A percentile compares a stretch with the other conserved stretches of the same genome.
Conservation (phyloP, 2,888 invertebrate genomes). For the Tholera decimalis region DNA sequence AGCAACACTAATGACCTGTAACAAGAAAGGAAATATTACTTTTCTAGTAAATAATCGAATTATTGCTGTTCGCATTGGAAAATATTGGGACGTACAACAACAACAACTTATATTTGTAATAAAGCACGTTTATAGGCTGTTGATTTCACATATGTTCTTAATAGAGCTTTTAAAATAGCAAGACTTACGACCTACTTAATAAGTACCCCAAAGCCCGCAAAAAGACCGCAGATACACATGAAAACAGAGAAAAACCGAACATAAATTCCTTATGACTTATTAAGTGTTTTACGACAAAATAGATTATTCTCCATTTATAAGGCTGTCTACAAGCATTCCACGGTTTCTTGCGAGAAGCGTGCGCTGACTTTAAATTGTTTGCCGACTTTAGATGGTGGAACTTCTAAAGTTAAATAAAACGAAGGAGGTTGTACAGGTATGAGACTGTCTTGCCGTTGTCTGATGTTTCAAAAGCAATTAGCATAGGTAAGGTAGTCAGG, state of each 20-base stretch:
- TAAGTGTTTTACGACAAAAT: slow-evolving; percentile 59
- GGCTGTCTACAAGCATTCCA: slow-evolving; percentile 47
- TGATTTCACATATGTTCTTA: neutral
- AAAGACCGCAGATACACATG: slow-evolving; percentile 13
- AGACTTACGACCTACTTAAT: slow-evolving; percentile 11
- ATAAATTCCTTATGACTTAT: slow-evolving; percentile 52
- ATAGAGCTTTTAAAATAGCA: slow-evolving; percentile 13
- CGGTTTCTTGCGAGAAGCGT: slow-evolving; percentile 45
- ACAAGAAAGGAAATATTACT: slow-evolving; percentile 64
- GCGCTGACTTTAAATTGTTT: slow-evolving; percentile 59
- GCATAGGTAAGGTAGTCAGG: slow-evolving; percentile 70
- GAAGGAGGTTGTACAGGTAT: slow-evolving; percentile 35
- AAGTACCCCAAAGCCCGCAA: slow-evolving; percentile 23
- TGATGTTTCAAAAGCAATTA: slow-evolving; percentile 77
- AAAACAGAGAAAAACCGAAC: slow-evolving; percentile 43
- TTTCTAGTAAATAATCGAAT: neutral
- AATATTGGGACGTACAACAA: neutral
- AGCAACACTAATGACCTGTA: slow-evolving; percentile 82
- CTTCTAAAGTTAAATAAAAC: slow-evolving; percentile 56
- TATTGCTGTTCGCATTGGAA: too few relatives aligned
- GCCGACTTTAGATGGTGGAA: slow-evolving; percentile 46
- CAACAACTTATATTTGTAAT: neutral
- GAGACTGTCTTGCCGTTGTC: slow-evolving; percentile 60
- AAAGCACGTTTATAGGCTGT: neutral
- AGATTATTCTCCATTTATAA: slow-evolving; percentile 50